phyloP scores from a whole-genome alignment of 2,797 vertebrate species.

The Pseudochirops corinnae region DNA sequence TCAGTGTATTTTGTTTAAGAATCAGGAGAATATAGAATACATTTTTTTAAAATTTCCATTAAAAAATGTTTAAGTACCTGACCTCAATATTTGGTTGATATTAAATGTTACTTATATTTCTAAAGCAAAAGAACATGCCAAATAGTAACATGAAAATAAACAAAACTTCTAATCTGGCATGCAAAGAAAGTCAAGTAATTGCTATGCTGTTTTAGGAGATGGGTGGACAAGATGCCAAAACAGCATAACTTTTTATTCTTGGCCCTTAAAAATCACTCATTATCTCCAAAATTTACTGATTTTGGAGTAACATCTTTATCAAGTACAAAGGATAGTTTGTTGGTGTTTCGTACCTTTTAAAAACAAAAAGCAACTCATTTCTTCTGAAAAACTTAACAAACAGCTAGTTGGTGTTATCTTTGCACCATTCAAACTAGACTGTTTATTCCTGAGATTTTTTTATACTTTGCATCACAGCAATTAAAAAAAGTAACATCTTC shows the following conservation, averaged over 20 bases:
- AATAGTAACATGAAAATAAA: constrained; percentile 20
- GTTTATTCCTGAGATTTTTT: neutral
- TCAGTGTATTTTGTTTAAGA: constrained; percentile 42
- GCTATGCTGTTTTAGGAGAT: constrained; percentile 35
- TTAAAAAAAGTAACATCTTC: neutral
- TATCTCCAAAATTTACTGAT: constrained; percentile 66
- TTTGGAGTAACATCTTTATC: constrained; percentile 39
- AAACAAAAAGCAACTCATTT: neutral
- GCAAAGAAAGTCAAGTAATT: constrained; percentile 33
- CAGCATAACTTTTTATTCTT: constrained; percentile 54
- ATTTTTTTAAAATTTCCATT: constrained; percentile 50
- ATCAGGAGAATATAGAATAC: constrained; percentile 12
- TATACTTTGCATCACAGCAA: neutral
- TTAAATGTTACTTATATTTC: constrained; percentile 33
- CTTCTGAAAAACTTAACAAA: neutral
- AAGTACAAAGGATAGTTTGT: neutral
- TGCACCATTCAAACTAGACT: neutral
- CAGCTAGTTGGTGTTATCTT: neutral
- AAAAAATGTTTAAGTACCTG: constrained; percentile 23
- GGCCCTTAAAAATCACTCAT: constrained; percentile 51
- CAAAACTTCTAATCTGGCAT: constrained; percentile 31
- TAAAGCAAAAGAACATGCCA: neutral
- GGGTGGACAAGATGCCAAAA: constrained; percentile 74
- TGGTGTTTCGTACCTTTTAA: neutral
- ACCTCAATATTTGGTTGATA: constrained; percentile 10